Base-by-base conservation (phyloP, 2,797 vertebrate genomes). In the Phoxinus dragarum region DNA sequence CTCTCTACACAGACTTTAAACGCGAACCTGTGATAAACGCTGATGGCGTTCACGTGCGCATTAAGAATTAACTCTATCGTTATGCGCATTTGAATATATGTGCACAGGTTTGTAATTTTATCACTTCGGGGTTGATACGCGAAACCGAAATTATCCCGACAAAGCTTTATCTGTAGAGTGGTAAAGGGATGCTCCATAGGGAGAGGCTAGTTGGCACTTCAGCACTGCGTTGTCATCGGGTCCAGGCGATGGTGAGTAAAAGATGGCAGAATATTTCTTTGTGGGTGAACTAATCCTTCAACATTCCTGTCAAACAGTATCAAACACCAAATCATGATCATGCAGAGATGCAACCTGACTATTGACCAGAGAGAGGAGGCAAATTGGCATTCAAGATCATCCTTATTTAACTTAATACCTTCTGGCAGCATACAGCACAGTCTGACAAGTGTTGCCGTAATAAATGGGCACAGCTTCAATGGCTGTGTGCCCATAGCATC, bases 371-470 rank as follows among this genome's bases (percentile, higher is more conserved):
- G 36, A 69, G 17, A 11, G n/a, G 36, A 76, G n/a, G 19, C 23
- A 69, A 87, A 77, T 69, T 76, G 80, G 54, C 17, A 69, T 17
- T 66, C 36, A n/a, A 14, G 47, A 67, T 67, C 36, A 86, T 47
- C 81, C 54, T 27, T 68, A 76, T 76, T 84, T 71, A 77, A 66
- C 23, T 17, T 80, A 40, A 40, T 76, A 78, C 42, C 47, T 61
- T 78, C 71, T 69, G 71, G 71, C 64, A 75, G 59, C 38, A 2
- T 68, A 23, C 56, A 36, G 73, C 71, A 64, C 54, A 10, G 78
- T 80, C 4, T 80, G 78, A 86, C 86, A 88, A 83, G 68, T 87
- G 52, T 59, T 34, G 52, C 68, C 14, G 34, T 72, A 80, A 89
- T 80, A 81, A 85, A 80, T 84, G 40, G 59, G 67, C 59, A 52